Evolutionary conservation across 2,888 invertebrate genomes (phyloP), one percentile per base, ranked within the genome.

Genomic region (Parnassius orleans): DNA sequence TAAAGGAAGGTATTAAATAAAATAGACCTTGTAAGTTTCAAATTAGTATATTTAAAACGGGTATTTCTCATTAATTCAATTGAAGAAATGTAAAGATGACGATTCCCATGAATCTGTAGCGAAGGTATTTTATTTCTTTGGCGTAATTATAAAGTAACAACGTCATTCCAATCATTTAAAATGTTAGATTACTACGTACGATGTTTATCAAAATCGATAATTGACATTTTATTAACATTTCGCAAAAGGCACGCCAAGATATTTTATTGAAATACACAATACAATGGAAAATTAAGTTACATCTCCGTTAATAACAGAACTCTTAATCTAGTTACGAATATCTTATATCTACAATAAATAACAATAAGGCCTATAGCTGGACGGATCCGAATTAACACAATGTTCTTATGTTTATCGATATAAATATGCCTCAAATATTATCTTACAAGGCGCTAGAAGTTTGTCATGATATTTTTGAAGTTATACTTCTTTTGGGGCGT

Each of bases 331-430:
- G 67, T 66, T 72, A 74, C 58, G 60, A 67, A 70, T 67, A 65
- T 68, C 72, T 74, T 73, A 72, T 60, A 68, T 47, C 79, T 88
- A 88, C 65, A 90, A 90, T 90, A 90, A 90, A 90, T 90, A 89
- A 87, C 80, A 84, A 79, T 85, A 85, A 84, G 81, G 81, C 77
- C 75, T 83, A 79, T 69, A 78, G 72, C 66, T 86, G 90, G 90
- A 90, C 90, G 90, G 89, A 86, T 75, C 70, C 19, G 72, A 75
- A 77, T 74, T 69, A 75, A 77, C 67, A 71, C 62, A 65, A 64
- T 42, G 47, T 15, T 48, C 58, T 66, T 63, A 69, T 55, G 57
- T 55, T 64, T 70, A 51, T 66, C 19, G 14, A 14, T 48, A 48
- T 10, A 48, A 48, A 56, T 65, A 53, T n/a, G 14, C 61, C 64